These are phyloP conservation scores for Nasonia oneida DNA, from an alignment of 2,888 invertebrate species.

Conservation along the genomic window DNA sequence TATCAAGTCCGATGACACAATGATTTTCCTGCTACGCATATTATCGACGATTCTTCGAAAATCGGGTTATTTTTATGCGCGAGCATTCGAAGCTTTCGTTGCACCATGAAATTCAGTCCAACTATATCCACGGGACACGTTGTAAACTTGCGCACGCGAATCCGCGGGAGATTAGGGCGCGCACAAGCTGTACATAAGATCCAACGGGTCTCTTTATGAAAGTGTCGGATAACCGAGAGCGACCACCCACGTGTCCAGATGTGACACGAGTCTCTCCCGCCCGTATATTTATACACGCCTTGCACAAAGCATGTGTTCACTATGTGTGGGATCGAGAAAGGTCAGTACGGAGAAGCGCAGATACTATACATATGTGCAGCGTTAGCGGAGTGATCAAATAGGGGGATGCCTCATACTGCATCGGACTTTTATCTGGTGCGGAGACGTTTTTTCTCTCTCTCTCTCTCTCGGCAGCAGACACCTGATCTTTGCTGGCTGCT, in stretches of 20 bases:
- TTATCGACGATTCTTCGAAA: neutral
- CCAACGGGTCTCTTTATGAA: neutral
- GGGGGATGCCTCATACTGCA: neutral
- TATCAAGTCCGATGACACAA: neutral
- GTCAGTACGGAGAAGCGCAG: neutral
- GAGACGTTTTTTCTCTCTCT: neutral
- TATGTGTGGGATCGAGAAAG: neutral
- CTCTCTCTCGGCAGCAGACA: neutral
- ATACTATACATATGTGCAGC: neutral
- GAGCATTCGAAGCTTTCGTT: no score
- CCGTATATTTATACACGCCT: neutral
- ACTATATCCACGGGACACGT: neutral
- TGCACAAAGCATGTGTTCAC: neutral
- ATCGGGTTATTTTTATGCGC: no score
- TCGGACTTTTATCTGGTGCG: neutral
- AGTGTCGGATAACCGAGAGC: neutral
- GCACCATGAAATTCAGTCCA: no score
- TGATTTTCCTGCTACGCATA: neutral
- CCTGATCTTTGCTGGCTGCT: neutral
- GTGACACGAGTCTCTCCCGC: neutral
- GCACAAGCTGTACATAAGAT: neutral
- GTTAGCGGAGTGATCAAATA: neutral
- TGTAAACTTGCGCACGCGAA: neutral
- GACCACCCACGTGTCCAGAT: neutral
- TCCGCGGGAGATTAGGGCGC: neutral